A percentile compares a stretch with the other conserved stretches of the same genome.
Conservation (phyloP, 2,113 vertebrate species). For the Oncorhynchus clarkii region DNA sequence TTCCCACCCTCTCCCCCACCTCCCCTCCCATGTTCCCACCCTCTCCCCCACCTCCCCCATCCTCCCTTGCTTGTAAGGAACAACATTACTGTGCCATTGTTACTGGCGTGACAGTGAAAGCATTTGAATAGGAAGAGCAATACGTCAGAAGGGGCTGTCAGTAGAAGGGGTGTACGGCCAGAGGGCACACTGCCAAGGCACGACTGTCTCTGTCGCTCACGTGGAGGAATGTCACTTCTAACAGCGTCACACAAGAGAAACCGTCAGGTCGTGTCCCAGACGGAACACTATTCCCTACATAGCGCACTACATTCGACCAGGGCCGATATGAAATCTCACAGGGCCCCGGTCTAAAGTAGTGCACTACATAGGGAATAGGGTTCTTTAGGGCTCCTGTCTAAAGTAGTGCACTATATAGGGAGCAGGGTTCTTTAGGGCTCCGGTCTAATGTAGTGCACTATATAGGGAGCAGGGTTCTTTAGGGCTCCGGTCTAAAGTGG, state of each 20-base stretch:
- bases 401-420: too few relatives aligned
- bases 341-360: too few relatives aligned
- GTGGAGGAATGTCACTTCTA: too few relatives aligned
- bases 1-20: neutral
- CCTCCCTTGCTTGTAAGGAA: slow-evolving; percentile 47
- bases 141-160: slow-evolving; percentile 69
- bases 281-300: too few relatives aligned
- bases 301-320: too few relatives aligned
- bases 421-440: slow-evolving; percentile 15
- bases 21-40: too few relatives aligned
- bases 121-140: slow-evolving; percentile 74
- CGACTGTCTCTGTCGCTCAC: neutral
- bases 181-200: slow-evolving; percentile 56
- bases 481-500: too few relatives aligned
- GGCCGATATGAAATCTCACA: too few relatives aligned
- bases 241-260: neutral
- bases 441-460: too few relatives aligned
- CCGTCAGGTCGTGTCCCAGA: too few relatives aligned
- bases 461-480: too few relatives aligned
- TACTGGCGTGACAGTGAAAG: slow-evolving; percentile 51
- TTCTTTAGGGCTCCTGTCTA: neutral
- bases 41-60: neutral
- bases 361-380: neutral
- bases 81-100: slow-evolving; percentile 58
- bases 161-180: slow-evolving; percentile 25